Conservation (phyloP, 2,888 invertebrate species). For the Lasioglossum marginatum region DNA sequence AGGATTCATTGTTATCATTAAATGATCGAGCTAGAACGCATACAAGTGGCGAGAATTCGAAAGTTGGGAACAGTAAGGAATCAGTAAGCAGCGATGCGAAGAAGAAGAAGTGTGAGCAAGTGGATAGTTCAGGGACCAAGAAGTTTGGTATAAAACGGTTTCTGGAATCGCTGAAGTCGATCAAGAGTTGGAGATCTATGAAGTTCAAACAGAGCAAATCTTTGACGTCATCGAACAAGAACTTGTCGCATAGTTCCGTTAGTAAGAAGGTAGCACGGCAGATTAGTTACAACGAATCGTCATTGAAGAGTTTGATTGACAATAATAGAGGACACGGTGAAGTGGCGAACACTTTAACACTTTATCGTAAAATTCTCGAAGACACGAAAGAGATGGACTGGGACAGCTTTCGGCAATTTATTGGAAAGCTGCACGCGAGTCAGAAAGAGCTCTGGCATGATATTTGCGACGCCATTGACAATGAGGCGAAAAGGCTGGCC, state of each 20-base stretch:
- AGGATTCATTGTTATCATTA: background rate
- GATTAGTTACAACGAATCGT: slow-evolving; percentile 45
- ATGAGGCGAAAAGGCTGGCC: slow-evolving; percentile 65
- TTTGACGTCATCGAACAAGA: background rate
- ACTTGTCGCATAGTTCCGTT: background rate
- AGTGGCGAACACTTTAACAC: slow-evolving; percentile 4
- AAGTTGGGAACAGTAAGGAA: background rate
- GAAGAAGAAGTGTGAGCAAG: background rate
- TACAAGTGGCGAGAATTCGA: background rate
- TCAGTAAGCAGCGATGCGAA: background rate
- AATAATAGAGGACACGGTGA: background rate
- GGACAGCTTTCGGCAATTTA: slow-evolving; percentile 67
- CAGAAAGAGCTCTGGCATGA: slow-evolving; percentile 72
- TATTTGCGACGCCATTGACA: slow-evolving; percentile 69
- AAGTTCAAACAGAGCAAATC: background rate
- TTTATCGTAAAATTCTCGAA: slow-evolving; percentile 67
- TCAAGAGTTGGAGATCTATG: background rate
- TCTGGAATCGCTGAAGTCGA: slow-evolving; percentile 5
- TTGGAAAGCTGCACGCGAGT: slow-evolving; percentile 68
- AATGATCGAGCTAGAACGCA: background rate
- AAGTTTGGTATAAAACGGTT: slow-evolving; percentile 4
- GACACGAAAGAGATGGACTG: slow-evolving; percentile 71
- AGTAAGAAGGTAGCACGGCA: slow-evolving; percentile 4
- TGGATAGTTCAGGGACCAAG: background rate
- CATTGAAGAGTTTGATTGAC: background rate